Evolutionary conservation across 30 jellyfish, hydroid and myxozoan genomes (phyloP).

Genomic region (Aurelia aurita complex sp. Pacific): DNA sequence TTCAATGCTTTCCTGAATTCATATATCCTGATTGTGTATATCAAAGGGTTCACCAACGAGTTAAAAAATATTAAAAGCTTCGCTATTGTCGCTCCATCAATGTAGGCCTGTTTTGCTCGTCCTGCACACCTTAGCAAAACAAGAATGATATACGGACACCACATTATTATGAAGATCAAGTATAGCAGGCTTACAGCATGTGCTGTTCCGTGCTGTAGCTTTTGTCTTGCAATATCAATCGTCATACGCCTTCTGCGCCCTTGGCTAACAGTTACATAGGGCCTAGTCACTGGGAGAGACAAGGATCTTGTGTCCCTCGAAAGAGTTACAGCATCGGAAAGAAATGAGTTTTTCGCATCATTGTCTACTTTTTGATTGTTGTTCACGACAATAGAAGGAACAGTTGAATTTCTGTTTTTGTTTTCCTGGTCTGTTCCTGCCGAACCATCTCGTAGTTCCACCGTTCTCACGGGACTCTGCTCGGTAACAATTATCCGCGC

Average conservation of each 20-base stretch:
- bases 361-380: background rate
- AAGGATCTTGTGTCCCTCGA: background rate
- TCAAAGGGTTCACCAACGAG: constrained; percentile 47
- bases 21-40: constrained; percentile 38
- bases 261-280: background rate
- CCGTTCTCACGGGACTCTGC: background rate
- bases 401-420: background rate
- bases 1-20: constrained; percentile 34
- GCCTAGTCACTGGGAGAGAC: background rate
- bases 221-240: background rate
- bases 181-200: constrained; percentile 34
- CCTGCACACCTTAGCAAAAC: background rate
- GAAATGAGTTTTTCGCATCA: background rate
- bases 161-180: constrained; percentile 30
- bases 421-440: background rate
- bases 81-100: background rate
- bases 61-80: background rate
- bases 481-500: background rate
- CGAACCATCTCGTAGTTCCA: too few species aligned
- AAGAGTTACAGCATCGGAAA: background rate
- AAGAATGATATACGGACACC: constrained; percentile 42
- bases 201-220: background rate
- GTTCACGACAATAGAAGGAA: background rate
- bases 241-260: background rate
- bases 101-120: background rate